These are phyloP conservation scores for Drosophila meridionalis DNA, from an alignment of 2,888 invertebrate genomes.

Conservation along the genomic window DNA sequence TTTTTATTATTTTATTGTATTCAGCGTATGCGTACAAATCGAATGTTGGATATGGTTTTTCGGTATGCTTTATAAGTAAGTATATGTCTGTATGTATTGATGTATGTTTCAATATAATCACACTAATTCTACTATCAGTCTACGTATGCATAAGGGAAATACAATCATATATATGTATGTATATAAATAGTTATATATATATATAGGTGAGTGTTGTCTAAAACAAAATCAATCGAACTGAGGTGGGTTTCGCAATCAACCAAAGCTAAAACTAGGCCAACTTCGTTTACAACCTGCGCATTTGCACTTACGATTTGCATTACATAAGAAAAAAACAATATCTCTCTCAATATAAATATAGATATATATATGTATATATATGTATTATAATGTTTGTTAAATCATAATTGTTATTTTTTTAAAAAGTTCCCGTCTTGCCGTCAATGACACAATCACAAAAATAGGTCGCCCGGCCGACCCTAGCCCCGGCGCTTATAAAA, in stretches of 20 bases:
- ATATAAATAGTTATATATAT: slow-evolving; percentile 12
- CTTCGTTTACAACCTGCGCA: slow-evolving; percentile 61
- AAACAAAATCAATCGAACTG: slow-evolving; percentile 19
- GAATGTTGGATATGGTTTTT: slow-evolving; percentile 61
- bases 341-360: slow-evolving; percentile 5
- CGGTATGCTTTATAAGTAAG: slow-evolving; percentile 27
- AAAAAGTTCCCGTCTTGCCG: slow-evolving; percentile 18
- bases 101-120: slow-evolving; percentile 45
- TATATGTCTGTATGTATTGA: slow-evolving; percentile 13
- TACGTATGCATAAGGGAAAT: slow-evolving; percentile 75
- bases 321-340: slow-evolving; percentile 3
- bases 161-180: slow-evolving; percentile 17
- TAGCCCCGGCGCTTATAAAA: slow-evolving; percentile 58
- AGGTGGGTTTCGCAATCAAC: slow-evolving; percentile 20
- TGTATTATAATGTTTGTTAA: slow-evolving; percentile 22
- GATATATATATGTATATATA: slow-evolving; percentile 9
- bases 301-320: slow-evolving; percentile 30
- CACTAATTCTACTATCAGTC: slow-evolving; percentile 83
- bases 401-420: slow-evolving; percentile 20
- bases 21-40: slow-evolving; percentile 64
- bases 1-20: slow-evolving; percentile 49
- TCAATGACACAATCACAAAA: slow-evolving; percentile 67
- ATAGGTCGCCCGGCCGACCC: slow-evolving; percentile 55
- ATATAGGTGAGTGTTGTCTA: slow-evolving; percentile 33
- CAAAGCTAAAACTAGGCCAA: slow-evolving; percentile 53